Percentiles rank a stretch among this genome's conserved stretches.
Conservation (phyloP, 1,140 invertebrate genomes). For the Antheraea pernyi region DNA sequence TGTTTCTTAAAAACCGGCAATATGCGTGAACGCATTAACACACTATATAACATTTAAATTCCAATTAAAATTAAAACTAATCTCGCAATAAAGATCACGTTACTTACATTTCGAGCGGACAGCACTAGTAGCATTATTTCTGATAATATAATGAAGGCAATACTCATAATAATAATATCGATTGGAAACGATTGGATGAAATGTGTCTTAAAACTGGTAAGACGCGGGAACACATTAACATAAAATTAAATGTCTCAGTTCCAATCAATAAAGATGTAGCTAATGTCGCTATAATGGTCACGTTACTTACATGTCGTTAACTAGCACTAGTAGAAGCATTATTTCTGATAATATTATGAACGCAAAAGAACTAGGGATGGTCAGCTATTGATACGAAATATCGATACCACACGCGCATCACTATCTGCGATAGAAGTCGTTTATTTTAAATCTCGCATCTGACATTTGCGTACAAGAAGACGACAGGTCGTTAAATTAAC, state of each 20-base stretch:
- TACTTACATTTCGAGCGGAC: too few species aligned
- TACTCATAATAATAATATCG: slow-evolving; percentile 24
- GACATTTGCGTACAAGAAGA: not conserved
- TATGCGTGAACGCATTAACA: too few species aligned
- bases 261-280: not conserved
- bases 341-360: too few species aligned
- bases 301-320: too few species aligned
- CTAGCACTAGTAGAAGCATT: too few species aligned
- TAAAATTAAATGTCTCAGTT: not conserved
- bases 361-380: too few species aligned
- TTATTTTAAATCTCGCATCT: not conserved
- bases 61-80: too few species aligned
- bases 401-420: not conserved
- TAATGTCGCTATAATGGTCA: not conserved
- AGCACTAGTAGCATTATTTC: too few species aligned
- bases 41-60: too few species aligned
- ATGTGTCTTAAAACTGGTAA: not conserved
- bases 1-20: not conserved
- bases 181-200: slow-evolving; percentile 31
- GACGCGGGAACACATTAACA: not conserved
- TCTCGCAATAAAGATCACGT: too few species aligned
- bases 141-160: slow-evolving; percentile 23
- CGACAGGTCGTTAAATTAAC: not conserved
- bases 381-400: not conserved
- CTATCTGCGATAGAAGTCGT: not conserved